These are phyloP conservation scores for Apis dorsata DNA, from an alignment of 1,140 invertebrate species.

Conservation along the genomic window DNA sequence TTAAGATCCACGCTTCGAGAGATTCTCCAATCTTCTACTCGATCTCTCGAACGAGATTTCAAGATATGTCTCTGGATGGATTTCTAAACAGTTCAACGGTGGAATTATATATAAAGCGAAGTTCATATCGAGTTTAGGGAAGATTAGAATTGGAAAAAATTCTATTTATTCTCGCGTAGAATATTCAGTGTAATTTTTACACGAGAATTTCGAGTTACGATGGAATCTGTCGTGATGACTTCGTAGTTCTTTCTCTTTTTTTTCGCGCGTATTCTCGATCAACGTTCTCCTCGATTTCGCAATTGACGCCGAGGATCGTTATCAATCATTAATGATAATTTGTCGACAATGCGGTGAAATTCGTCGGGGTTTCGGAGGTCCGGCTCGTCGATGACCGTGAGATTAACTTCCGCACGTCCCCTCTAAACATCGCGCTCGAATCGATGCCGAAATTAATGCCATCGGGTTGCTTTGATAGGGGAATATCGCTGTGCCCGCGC, in stretches of 20 bases:
- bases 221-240: too few relatives aligned
- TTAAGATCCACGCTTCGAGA: constrained; percentile 12
- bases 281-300: too few relatives aligned
- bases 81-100: too few relatives aligned
- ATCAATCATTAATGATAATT: constrained; percentile 25
- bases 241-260: too few relatives aligned
- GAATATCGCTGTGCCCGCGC: constrained; percentile 11
- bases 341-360: constrained; percentile 3
- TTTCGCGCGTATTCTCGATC: too few relatives aligned
- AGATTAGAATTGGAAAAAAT: too few relatives aligned
- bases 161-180: too few relatives aligned
- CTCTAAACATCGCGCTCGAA: constrained; percentile 43
- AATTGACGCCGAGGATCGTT: neutral
- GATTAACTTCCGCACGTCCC: constrained; percentile 35
- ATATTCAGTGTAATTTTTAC: too few relatives aligned
- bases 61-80: neutral
- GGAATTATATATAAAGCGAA: fast-evolving
- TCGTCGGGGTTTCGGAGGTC: neutral
- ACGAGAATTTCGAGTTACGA: too few relatives aligned
- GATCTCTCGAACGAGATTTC: neutral
- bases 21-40: neutral
- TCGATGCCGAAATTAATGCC: constrained; percentile 49
- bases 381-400: constrained; percentile 13
- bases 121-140: too few relatives aligned
- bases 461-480: constrained; percentile 43